Conservation (phyloP, 2,113 vertebrate genomes). For the Cebus imitator region DNA sequence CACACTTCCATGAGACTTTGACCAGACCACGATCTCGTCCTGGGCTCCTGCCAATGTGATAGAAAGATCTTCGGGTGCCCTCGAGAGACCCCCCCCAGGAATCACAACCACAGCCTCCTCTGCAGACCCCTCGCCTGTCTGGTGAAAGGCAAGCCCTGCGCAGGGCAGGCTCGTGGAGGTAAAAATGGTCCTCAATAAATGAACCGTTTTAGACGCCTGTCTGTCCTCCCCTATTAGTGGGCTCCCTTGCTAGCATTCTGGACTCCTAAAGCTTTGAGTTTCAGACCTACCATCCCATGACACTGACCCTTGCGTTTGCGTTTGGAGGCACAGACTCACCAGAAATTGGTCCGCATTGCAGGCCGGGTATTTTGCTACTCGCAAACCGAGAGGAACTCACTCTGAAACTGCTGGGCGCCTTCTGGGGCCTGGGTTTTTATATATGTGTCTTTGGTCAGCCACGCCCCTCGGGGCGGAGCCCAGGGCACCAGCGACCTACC, state of each 20-base stretch:
- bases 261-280: not conserved
- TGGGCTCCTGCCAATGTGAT: too few species aligned
- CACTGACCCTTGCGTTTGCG: rapidly evolving
- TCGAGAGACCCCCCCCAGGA: too few species aligned
- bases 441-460: not conserved
- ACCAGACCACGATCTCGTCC: not conserved
- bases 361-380: too few species aligned
- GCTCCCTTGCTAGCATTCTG: not conserved
- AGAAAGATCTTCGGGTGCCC: too few species aligned
- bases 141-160: not conserved
- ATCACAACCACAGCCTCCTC: not conserved
- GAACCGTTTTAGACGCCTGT: not conserved
- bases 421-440: not conserved
- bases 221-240: not conserved
- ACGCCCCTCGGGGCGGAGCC: not conserved
- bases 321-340: not conserved
- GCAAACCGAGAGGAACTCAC: not conserved
- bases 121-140: not conserved
- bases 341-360: not conserved
- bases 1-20: not conserved
- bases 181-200: not conserved
- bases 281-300: too few species aligned
- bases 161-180: not conserved
- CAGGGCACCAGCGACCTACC: rapidly evolving
- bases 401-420: too few species aligned